Percentiles rank a stretch among this genome's conserved stretches.
These are phyloP conservation scores for Drosophila setifemur DNA, from an alignment of 1,140 invertebrate genomes.

Conservation along the genomic window DNA sequence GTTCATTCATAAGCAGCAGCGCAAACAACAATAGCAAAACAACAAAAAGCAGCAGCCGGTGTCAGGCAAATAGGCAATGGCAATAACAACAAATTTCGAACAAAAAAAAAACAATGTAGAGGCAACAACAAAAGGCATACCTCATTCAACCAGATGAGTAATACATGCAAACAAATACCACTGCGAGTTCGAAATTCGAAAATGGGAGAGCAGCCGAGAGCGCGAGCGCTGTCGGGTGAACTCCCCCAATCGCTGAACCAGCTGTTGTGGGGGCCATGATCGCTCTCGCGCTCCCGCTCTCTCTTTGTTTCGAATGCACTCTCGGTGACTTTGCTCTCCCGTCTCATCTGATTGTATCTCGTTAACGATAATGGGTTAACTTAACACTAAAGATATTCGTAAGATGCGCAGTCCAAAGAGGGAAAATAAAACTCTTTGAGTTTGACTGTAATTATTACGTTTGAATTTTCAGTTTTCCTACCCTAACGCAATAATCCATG, in stretches of 20 bases:
- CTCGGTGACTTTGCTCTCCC: not conserved
- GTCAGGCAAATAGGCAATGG: constrained; percentile 52
- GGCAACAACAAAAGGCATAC: constrained; percentile 37
- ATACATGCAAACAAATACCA: constrained; percentile 27
- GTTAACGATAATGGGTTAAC: constrained; percentile 43
- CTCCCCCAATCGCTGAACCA: constrained; percentile 14
- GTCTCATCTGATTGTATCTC: not conserved
- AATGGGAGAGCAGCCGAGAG: constrained; percentile 14
- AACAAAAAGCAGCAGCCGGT: constrained; percentile 64
- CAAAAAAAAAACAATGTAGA: constrained; percentile 30
- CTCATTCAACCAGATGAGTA: constrained; percentile 47
- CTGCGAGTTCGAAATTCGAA: constrained; percentile 60
- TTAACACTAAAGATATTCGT: no score
- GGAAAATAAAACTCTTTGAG: no score
- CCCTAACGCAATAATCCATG: no score
- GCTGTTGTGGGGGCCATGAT: constrained; percentile 20
- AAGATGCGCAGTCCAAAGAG: no score
- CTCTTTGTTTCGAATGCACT: not conserved
- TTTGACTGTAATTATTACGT: no score
- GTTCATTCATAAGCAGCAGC: constrained; percentile 62
- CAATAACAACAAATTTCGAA: constrained; percentile 14
- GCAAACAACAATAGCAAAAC: constrained; percentile 45
- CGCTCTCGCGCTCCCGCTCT: not conserved
- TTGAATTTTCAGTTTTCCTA: no score
- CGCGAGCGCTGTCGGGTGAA: not conserved